Conservation (phyloP, 2,113 vertebrate species). For the Melanerpes aurifrons region DNA sequence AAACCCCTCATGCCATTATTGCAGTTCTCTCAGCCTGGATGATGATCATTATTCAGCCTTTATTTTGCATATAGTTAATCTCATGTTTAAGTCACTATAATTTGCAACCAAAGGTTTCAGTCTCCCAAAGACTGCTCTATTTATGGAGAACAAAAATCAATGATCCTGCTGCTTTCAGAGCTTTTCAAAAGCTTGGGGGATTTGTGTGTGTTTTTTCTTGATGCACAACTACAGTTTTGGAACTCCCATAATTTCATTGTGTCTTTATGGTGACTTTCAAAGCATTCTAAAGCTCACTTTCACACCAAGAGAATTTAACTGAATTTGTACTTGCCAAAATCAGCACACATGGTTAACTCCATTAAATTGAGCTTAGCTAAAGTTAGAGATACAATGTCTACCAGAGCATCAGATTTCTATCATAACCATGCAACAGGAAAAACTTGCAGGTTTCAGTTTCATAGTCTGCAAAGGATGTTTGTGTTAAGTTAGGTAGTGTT, state of each 20-base stretch:
- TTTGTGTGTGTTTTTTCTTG: not conserved
- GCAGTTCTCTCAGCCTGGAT: not conserved
- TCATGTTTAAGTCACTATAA: not conserved
- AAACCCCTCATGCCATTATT: not conserved
- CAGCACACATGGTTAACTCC: not conserved
- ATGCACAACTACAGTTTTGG: not conserved
- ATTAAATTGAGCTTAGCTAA: constrained; percentile 19
- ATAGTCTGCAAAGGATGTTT: not conserved
- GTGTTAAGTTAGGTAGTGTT: not conserved
- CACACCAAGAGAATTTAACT: constrained; percentile 8
- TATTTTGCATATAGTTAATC: not conserved
- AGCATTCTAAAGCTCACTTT: constrained; percentile 26
- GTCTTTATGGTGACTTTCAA: constrained; percentile 18
- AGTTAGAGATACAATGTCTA: not conserved
- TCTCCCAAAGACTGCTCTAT: not conserved
- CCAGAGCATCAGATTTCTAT: constrained; percentile 23
- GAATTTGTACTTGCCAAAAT: constrained; percentile 26
- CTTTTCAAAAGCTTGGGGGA: not conserved
- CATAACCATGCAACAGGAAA: not conserved
- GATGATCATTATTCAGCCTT: not conserved
- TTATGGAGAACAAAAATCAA: constrained; percentile 1
- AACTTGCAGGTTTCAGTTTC: not conserved
- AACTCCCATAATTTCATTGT: not conserved
- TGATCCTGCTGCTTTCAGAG: not conserved
- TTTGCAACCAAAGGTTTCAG: not conserved